These are phyloP conservation scores for Pocillopora meandrina DNA, from an alignment of 92 coral and sea anemone species.

Conservation along the genomic window DNA sequence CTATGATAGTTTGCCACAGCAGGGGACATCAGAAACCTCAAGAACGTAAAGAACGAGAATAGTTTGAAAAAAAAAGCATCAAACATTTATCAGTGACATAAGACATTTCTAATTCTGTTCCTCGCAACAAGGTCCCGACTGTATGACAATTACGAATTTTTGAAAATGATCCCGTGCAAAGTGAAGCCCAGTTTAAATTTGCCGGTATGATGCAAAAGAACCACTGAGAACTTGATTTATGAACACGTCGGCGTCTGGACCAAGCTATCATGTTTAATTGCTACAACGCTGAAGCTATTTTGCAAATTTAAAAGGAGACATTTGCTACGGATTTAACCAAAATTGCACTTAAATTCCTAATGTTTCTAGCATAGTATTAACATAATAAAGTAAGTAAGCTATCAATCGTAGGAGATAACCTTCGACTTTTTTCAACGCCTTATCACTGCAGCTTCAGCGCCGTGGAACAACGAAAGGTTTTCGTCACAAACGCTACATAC, in stretches of 20 bases:
- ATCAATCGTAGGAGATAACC: conserved; percentile 24
- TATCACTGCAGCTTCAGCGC: conserved; percentile 7
- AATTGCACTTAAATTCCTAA: not conserved
- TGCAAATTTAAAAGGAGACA: not conserved
- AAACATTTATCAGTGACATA: no score
- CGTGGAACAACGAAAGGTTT: not conserved
- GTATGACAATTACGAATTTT: no score
- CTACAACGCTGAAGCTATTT: not conserved
- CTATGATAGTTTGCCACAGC: not conserved
- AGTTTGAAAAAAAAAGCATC: no score
- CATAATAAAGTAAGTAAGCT: conserved; percentile 37
- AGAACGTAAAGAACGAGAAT: no score
- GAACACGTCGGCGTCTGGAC: not conserved
- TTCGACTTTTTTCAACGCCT: conserved; percentile 36
- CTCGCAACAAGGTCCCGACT: no score
- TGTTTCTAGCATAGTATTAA: conserved; percentile 1
- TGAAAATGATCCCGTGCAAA: not conserved
- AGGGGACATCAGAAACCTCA: no score
- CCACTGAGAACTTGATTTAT: not conserved
- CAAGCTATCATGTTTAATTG: conserved; percentile 11
- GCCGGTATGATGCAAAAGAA: not conserved
- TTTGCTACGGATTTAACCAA: not conserved
- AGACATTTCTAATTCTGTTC: no score
- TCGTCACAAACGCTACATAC: conserved; percentile 21
- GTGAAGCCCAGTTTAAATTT: not conserved